Percentiles rank a stretch among this genome's conserved stretches.
These are phyloP conservation scores for Pentamera pediparva DNA, from an alignment of 53 echinoderm and acorn worm species.

Conservation along the genomic window DNA sequence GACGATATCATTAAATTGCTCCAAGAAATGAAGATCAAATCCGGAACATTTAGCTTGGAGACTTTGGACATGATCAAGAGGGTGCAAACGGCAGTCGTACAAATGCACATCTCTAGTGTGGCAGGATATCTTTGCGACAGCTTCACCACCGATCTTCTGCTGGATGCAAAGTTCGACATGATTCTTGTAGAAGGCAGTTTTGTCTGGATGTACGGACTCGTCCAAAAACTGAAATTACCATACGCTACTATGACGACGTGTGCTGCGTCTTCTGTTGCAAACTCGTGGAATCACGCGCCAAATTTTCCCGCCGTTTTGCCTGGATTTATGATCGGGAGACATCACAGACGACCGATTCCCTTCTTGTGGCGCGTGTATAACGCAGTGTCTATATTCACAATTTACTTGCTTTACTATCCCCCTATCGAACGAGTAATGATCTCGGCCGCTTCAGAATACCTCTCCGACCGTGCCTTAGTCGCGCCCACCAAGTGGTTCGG, in stretches of 20 bases:
- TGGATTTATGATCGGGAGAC: neutral
- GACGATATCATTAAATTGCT: neutral
- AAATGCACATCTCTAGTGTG: too few relatives aligned
- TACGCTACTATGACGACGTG: conserved; percentile 1
- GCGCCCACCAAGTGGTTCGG: conserved; percentile 14
- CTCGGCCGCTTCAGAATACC: neutral
- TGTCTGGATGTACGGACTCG: conserved; percentile 12
- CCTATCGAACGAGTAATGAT: neutral
- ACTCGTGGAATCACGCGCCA: conserved; percentile 13
- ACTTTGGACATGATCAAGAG: too few relatives aligned
- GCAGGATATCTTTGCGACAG: neutral
- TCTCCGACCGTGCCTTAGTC: neutral
- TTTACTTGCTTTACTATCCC: neutral
- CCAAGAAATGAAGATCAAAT: neutral
- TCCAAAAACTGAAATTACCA: too few relatives aligned
- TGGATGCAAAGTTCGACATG: neutral
- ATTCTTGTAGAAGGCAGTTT: conserved; percentile 15
- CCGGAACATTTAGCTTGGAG: neutral
- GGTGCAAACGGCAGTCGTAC: too few relatives aligned
- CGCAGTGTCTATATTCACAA: neutral
- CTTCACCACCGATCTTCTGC: neutral
- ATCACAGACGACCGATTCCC: conserved; percentile 1
- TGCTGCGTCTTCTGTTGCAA: neutral
- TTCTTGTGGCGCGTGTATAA: conserved; percentile 9
- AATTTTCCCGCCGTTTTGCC: conserved; percentile 16